Conservation (phyloP, 1,140 invertebrate species). For the Drosophila ananassae region DNA sequence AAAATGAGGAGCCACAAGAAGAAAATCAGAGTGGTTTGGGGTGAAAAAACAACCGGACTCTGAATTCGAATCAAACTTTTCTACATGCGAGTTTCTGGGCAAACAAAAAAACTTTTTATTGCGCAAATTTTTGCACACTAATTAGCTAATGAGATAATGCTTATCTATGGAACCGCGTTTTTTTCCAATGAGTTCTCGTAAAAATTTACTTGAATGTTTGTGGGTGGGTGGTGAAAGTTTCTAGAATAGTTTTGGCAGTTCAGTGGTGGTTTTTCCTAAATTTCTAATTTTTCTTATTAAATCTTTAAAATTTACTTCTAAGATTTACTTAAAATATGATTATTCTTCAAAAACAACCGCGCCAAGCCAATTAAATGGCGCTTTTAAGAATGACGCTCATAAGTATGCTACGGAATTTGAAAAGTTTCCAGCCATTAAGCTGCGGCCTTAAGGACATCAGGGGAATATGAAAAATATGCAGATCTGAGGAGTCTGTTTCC, state of each 20-base stretch:
- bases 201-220: constrained; percentile 35
- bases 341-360: not conserved
- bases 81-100: constrained; percentile 28
- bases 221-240: constrained; percentile 5
- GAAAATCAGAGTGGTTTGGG: not conserved
- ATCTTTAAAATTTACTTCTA: not conserved
- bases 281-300: not conserved
- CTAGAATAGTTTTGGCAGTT: constrained; percentile 37
- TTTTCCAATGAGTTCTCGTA: constrained; percentile 40
- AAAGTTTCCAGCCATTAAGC: constrained; percentile 66
- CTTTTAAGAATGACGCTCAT: constrained; percentile 16
- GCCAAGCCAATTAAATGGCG: constrained; percentile 21
- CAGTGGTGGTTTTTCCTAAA: not conserved
- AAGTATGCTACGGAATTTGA: constrained; percentile 58
- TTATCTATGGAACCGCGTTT: constrained; percentile 62
- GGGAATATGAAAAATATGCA: constrained; percentile 37
- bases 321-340: not conserved
- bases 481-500: constrained; percentile 18
- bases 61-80: constrained; percentile 50
- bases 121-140: constrained; percentile 74
- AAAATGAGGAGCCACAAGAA: constrained; percentile 7
- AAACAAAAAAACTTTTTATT: constrained; percentile 69
- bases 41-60: constrained; percentile 19
- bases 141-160: constrained; percentile 82
- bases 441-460: constrained; percentile 22